Evolutionary conservation across 2,797 vertebrate genomes (phyloP), one percentile per base, ranked within the genome.

Genomic region (Cryptoblepharus egeriae): DNA sequence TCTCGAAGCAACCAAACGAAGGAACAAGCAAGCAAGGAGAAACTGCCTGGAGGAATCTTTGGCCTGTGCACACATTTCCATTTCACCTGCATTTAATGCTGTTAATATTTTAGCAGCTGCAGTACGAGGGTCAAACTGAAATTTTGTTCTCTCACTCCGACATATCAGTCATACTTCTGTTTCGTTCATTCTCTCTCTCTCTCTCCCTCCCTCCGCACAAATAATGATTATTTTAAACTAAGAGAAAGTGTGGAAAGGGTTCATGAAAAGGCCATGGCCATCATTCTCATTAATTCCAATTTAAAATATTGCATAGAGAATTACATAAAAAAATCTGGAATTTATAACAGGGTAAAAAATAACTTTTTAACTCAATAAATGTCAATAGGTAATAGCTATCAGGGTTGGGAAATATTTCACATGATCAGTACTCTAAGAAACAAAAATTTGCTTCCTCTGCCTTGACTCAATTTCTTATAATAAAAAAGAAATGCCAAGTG

Each of bases 31-130:
- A 84, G 82, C 78, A 68, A 20, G 37, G 12, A 85, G 71, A 75
- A 93, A 93, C 79, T 70, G 95, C 93, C 95, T 86, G 88, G 92
- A 94, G 95, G 95, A 94, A 95, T 96, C 93, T 67, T 93, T 93
- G 96, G 94, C 95, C 92, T 88, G 80, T 11, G 81, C 92, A 96
- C 93, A 94, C 93, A 93, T 96, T 96, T 96, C 95, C 92, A 88
- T 95, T 95, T 97, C 96, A 95, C 95, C 96, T 96, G 94, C 94
- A 94, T 97, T 97, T 97, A 96, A 95, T 95, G 93, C 91, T 86
- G 94, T 97, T 96, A 97, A 96, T 98, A 97, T 97, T 98, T 97
- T 95, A 97, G 93, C 83, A 96, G 95, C 91, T 92, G 81, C 76
- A 88, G 91, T 95, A 95, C 94, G 89, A 94, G 95, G 95, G 96